Evolutionary conservation across 2,888 invertebrate species (phyloP).

Genomic region (Drosophila neutralis): DNA sequence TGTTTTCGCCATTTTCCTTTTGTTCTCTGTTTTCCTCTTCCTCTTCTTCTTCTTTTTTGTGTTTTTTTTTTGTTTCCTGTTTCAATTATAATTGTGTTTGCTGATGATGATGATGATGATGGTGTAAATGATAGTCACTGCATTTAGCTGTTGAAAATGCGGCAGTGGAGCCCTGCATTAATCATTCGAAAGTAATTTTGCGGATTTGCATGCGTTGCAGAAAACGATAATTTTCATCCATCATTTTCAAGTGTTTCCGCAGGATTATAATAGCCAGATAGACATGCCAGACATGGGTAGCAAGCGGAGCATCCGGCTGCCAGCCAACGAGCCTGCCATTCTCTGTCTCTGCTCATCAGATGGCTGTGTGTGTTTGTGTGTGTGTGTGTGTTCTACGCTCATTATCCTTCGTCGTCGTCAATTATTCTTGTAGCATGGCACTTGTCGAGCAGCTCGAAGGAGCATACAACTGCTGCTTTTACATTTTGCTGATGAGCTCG

Average conservation of each 20-base stretch:
- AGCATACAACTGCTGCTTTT: constrained; percentile 52
- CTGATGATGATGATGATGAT: constrained; percentile 23
- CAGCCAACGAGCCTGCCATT: constrained; percentile 12
- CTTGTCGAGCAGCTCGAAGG: constrained; percentile 40
- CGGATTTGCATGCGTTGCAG: constrained; percentile 80
- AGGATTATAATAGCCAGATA: constrained; percentile 73
- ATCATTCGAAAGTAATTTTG: constrained; percentile 80
- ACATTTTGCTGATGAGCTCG: constrained; percentile 77
- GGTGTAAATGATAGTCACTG: constrained; percentile 33
- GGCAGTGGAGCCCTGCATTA: constrained; percentile 61
- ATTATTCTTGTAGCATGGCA: constrained; percentile 73
- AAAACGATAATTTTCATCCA: constrained; percentile 80
- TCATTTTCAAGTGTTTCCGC: constrained; percentile 80
- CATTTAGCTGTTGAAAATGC: constrained; percentile 49
- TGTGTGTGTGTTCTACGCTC: constrained; percentile 50
- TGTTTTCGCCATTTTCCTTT: constrained; percentile 26
- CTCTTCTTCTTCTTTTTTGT: background rate
- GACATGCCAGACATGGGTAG: constrained; percentile 17
- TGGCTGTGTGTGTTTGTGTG: constrained; percentile 11
- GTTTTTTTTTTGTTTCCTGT: background rate
- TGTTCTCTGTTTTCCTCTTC: background rate
- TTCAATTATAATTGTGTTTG: constrained; percentile 28
- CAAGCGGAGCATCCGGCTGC: constrained; percentile 25
- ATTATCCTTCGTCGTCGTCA: constrained; percentile 77
- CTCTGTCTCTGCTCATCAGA: background rate